phyloP scores from a whole-genome alignment of 2,888 invertebrate genomes.

The Geophilus truncorum region DNA sequence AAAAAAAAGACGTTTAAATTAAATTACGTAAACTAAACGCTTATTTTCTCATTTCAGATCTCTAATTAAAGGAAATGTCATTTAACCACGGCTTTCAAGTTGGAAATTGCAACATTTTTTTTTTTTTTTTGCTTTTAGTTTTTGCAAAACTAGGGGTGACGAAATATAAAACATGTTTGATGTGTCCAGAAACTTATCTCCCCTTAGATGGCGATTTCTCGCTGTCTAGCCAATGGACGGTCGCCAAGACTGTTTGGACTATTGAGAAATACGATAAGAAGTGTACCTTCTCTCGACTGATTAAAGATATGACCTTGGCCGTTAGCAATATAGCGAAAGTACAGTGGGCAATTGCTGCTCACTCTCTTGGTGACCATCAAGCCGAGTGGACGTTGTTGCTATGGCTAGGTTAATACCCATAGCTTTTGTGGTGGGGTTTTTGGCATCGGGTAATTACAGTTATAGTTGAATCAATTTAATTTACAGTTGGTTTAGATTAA shows the following conservation, averaged over 20 bases:
- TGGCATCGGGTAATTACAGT: not conserved
- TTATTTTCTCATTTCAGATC: no score
- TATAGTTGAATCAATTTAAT: not conserved
- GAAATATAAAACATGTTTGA: not conserved
- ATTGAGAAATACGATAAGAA: not conserved
- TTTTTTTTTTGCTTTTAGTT: no score
- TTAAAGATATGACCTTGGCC: not conserved
- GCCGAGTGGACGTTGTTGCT: not conserved
- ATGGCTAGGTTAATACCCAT: not conserved
- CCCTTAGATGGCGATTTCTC: not conserved
- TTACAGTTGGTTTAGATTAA: not conserved
- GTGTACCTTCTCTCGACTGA: not conserved
- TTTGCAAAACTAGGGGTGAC: no score
- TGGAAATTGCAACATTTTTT: no score
- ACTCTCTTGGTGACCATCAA: constrained; percentile 21
- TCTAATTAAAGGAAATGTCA: no score
- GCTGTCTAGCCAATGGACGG: not conserved
- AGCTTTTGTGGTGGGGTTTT: not conserved
- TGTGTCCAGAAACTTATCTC: not conserved
- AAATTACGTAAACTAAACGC: no score
- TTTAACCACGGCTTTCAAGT: no score
- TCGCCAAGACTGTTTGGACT: not conserved
- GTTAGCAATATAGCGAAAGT: not conserved
- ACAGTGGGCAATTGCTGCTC: not conserved
- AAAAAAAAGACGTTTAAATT: no score